These are phyloP conservation scores for Strix aluco DNA, from an alignment of 2,113 vertebrate genomes.

Conservation along the genomic window DNA sequence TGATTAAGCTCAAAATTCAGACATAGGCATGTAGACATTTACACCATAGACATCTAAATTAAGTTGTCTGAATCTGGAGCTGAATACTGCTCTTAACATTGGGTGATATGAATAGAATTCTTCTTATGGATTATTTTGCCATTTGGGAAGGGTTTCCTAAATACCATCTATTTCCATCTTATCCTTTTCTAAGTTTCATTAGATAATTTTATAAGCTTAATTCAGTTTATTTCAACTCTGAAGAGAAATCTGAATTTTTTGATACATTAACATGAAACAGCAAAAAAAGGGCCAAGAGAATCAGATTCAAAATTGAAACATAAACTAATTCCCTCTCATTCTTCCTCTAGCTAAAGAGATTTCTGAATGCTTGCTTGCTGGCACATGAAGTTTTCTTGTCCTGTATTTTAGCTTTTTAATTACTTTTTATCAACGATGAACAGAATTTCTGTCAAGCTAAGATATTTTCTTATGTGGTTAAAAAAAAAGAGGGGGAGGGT, in stretches of 20 bases:
- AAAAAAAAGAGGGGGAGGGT: background rate
- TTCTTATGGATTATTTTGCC: background rate
- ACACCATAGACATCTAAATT: background rate
- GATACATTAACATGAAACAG: background rate
- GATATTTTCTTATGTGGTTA: constrained; percentile 11
- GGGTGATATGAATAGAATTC: background rate
- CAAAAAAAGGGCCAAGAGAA: background rate
- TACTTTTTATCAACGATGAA: constrained; percentile 39
- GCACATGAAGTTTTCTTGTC: background rate
- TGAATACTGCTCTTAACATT: background rate
- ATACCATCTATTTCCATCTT: background rate
- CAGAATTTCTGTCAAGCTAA: constrained; percentile 47
- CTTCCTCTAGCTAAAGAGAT: background rate
- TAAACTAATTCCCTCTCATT: background rate
- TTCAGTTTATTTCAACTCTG: background rate
- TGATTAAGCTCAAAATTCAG: background rate
- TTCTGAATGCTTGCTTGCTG: background rate
- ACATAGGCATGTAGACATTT: background rate
- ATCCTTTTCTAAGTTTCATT: background rate
- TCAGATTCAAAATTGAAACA: constrained; percentile 25
- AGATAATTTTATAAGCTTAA: background rate
- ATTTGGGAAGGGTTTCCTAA: background rate
- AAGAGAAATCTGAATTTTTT: background rate
- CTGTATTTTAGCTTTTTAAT: constrained; percentile 33
- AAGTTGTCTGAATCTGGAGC: background rate